Evolutionary conservation across 2,113 vertebrate genomes (phyloP), one percentile per base, ranked within the genome.

Genomic region (Picathartes gymnocephalus): DNA sequence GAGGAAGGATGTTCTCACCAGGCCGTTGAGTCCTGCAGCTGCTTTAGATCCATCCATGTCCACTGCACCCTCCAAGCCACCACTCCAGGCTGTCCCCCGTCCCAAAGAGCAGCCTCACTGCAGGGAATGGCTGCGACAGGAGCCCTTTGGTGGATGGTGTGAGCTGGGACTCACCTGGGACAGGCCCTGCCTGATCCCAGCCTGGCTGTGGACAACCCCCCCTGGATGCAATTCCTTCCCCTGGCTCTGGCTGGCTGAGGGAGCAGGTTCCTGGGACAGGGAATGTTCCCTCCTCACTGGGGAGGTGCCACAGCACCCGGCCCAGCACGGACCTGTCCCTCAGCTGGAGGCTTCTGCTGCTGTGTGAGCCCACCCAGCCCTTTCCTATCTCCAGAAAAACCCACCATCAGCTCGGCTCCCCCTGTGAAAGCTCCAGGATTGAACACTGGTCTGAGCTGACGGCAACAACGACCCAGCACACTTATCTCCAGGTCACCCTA

Each of bases 401-500:
- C 71, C 66, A 16, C 10, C 0, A 0, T 30, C 42, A 16, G 5
- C 64, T 70, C 2, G 0, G 23, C 68, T 82, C 33, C 39, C 23
- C 7, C 66, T 83, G 47, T 39, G 50, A 37, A 61, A 70, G 40
- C 82, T 60, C 45, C 69, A 51, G 17, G 10, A 44, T 5, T 39
- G 60, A 64, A 45, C 13, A 11, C 65, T 22, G 84, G 81, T 37
- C 86, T 56, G 51, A 91, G 86, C 71, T 47, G 81, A 56, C 51
- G 40, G 83, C 90, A 88, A 60, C 68, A 62, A 82, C 42, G 60
- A 79, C 60, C 79, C 40, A 44, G 88, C 85, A 88, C 5, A 60
- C 86, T 86, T 90, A 54, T 91, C 95, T 93, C 61, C 79, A 84
- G 92, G 92, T 87, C 94, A 96, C 71, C 69, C 86, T 96, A 96